Conservation (phyloP, 2,797 vertebrate genomes). For the Sibirionetta formosa region DNA sequence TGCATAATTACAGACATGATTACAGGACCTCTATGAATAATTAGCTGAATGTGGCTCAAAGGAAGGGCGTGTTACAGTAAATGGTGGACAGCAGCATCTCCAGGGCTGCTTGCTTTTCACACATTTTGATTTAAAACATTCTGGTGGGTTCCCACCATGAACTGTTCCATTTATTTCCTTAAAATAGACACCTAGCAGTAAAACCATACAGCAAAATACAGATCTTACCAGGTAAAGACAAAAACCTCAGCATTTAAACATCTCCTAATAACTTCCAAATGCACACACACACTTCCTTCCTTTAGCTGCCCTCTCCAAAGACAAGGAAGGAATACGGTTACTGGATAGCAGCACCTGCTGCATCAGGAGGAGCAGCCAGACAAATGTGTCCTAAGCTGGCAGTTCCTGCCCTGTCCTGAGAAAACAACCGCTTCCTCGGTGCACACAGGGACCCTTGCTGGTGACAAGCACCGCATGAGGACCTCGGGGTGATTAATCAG, state of each 20-base stretch:
- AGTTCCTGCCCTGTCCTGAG: neutral
- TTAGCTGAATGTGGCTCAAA: neutral
- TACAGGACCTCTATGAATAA: neutral
- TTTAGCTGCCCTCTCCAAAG: conserved; percentile 2
- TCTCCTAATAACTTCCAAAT: neutral
- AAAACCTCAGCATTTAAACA: conserved; percentile 21
- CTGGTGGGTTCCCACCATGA: conserved; percentile 34
- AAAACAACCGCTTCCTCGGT: neutral
- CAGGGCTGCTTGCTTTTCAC: conserved; percentile 51
- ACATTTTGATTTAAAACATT: conserved; percentile 39
- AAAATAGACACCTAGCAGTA: conserved; percentile 45
- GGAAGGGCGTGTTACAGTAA: neutral
- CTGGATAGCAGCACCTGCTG: neutral
- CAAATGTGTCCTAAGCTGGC: neutral
- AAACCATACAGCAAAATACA: neutral
- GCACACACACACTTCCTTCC: neutral
- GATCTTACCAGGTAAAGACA: neutral
- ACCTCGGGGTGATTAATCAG: neutral
- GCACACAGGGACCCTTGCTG: neutral
- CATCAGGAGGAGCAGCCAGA: neutral
- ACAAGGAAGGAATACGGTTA: neutral
- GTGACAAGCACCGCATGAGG: neutral
- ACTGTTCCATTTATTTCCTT: conserved; percentile 37
- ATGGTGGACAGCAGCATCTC: neutral
- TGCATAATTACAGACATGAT: conserved; percentile 46